phyloP scores from a whole-genome alignment of 2,113 vertebrate species.

The Jacana jacana region DNA sequence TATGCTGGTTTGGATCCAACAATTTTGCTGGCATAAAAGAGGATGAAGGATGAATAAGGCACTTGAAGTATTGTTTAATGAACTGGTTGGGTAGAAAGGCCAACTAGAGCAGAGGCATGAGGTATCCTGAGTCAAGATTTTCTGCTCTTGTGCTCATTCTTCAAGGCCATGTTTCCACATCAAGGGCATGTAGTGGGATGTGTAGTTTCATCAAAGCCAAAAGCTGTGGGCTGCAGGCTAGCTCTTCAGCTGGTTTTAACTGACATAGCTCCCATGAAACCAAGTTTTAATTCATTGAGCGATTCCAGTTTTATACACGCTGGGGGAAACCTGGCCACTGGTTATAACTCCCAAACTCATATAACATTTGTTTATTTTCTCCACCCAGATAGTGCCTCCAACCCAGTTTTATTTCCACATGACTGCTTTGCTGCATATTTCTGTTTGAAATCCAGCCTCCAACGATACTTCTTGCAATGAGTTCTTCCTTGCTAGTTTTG shows the following conservation, averaged over 20 bases:
- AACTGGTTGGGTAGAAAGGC: neutral
- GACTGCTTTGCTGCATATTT: neutral
- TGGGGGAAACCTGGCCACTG: neutral
- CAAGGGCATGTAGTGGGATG: neutral
- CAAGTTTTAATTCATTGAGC: neutral
- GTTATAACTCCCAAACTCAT: neutral
- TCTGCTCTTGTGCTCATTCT: conserved; percentile 1
- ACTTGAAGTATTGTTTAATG: conserved; percentile 18
- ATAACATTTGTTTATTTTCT: conserved; percentile 32
- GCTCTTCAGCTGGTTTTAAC: neutral
- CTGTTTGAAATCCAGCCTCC: neutral
- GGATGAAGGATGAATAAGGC: conserved; percentile 12
- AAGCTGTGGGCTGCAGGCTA: neutral
- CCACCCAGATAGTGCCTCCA: neutral
- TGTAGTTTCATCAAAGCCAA: neutral
- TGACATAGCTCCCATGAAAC: neutral
- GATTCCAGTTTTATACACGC: neutral
- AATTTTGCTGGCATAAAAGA: neutral
- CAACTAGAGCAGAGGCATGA: neutral
- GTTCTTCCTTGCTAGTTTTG: neutral
- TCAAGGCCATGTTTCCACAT: neutral
- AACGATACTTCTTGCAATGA: neutral
- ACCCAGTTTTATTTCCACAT: neutral
- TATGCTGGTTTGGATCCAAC: neutral
- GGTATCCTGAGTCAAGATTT: neutral